Percentiles rank a stretch among this genome's conserved stretches.
phyloP scores from a whole-genome alignment of 2,113 vertebrate species.

The Ammodytes marinus region DNA sequence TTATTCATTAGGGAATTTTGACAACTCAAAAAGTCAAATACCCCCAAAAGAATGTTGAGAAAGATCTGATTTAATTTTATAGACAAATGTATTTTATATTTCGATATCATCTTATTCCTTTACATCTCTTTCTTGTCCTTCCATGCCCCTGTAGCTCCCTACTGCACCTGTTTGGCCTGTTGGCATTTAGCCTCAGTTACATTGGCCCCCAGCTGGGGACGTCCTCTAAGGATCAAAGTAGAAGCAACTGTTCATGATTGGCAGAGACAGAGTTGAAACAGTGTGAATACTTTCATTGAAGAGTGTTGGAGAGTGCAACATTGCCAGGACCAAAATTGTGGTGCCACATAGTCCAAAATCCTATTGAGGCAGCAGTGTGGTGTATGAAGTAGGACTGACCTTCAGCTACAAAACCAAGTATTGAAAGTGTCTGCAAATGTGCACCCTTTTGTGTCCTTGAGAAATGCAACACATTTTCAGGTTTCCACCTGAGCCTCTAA shows the following conservation, averaged over 20 bases:
- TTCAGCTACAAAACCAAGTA: not conserved
- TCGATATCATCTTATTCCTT: not conserved
- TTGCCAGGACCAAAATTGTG: conserved; percentile 17
- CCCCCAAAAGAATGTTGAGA: not conserved
- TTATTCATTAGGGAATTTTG: not conserved
- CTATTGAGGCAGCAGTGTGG: not conserved
- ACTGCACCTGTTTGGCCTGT: conserved; percentile 54
- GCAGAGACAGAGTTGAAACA: conserved; percentile 19
- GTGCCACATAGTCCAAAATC: conserved; percentile 14
- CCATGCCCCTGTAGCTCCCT: conserved; percentile 32
- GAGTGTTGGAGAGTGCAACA: conserved; percentile 28
- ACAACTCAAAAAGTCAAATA: not conserved
- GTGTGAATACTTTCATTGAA: conserved; percentile 20
- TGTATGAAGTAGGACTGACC: conserved; percentile 33
- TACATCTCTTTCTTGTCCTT: conserved; percentile 32
- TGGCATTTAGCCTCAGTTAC: conserved; percentile 56
- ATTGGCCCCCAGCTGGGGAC: conserved; percentile 27
- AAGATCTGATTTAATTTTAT: not conserved
- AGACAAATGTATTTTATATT: not conserved
- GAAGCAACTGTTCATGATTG: not conserved
- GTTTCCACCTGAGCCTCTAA: not conserved
- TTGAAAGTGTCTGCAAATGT: conserved; percentile 30
- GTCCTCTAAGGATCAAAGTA: conserved; percentile 43
- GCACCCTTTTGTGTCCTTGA: conserved; percentile 3
- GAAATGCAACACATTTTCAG: not conserved